These are phyloP conservation scores for Anastrepha ludens DNA, from an alignment of 1,140 invertebrate species.

Conservation along the genomic window DNA sequence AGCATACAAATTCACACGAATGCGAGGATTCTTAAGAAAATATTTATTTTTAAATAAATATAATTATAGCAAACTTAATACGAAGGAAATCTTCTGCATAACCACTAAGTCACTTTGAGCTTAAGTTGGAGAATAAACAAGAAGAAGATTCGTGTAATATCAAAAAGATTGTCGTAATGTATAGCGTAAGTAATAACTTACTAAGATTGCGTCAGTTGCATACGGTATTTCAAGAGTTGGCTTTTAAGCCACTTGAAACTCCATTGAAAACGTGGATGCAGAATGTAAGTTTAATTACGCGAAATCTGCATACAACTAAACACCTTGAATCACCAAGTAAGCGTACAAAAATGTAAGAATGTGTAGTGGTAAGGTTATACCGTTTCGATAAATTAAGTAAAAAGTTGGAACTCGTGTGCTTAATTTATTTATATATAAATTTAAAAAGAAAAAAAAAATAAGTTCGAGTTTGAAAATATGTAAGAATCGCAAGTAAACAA, in stretches of 20 bases:
- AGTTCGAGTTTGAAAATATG: too few relatives aligned
- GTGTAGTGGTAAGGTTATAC: neutral
- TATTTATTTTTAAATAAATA: neutral
- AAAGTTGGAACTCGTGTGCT: too few relatives aligned
- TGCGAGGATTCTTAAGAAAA: neutral
- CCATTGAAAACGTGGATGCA: neutral
- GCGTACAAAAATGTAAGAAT: constrained; percentile 68
- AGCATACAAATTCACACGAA: neutral
- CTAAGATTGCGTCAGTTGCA: constrained; percentile 12
- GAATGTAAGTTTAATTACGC: neutral
- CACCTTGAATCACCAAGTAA: constrained; percentile 65
- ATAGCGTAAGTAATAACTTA: constrained; percentile 54
- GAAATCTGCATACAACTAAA: constrained; percentile 60
- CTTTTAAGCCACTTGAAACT: neutral
- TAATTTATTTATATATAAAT: too few relatives aligned
- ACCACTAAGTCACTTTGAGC: too few relatives aligned
- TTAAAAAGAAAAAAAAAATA: too few relatives aligned
- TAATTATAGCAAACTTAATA: too few relatives aligned
- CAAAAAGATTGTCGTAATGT: neutral
- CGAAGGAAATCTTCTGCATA: too few relatives aligned
- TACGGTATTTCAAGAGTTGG: neutral
- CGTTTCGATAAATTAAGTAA: too few relatives aligned
- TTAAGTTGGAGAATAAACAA: neutral
- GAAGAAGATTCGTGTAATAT: too few relatives aligned
- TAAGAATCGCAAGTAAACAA: too few relatives aligned